Evolutionary conservation across 2,113 vertebrate genomes (phyloP).

Genomic region (Thinocorus orbignyianus): DNA sequence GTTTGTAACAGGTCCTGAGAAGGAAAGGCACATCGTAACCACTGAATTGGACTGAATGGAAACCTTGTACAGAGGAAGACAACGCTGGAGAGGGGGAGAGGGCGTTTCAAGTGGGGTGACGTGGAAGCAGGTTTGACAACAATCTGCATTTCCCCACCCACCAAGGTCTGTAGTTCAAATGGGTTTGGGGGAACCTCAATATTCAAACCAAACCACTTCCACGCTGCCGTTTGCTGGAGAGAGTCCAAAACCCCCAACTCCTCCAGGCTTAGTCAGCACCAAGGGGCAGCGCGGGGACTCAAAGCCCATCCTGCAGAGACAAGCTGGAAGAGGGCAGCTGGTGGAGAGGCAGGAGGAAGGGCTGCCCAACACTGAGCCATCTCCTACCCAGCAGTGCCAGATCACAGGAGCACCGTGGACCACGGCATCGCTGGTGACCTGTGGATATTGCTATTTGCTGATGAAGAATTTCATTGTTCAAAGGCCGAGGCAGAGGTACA

Average conservation of each 20-base stretch:
- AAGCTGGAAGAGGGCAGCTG: background rate
- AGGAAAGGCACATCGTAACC: slow-evolving; percentile 74
- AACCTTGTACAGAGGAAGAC: slow-evolving; percentile 47
- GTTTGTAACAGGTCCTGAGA: slow-evolving; percentile 71
- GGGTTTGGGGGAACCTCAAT: background rate
- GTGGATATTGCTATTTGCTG: slow-evolving; percentile 4
- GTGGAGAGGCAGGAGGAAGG: background rate
- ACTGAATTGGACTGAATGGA: slow-evolving; percentile 44
- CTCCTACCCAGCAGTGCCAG: background rate
- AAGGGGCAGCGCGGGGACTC: background rate
- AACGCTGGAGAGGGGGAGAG: background rate
- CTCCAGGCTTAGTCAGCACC: slow-evolving; percentile 42
- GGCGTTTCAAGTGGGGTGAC: slow-evolving; percentile 14
- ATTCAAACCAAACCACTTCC: slow-evolving; percentile 11
- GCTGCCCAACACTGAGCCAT: background rate
- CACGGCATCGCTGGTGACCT: background rate
- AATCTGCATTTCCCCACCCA: background rate
- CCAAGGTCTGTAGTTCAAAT: background rate
- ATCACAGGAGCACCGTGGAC: background rate
- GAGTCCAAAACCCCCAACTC: background rate
- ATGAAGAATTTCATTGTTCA: too few relatives aligned
- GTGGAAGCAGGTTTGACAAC: slow-evolving; percentile 3
- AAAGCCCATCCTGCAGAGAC: background rate
- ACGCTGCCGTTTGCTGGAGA: background rate
- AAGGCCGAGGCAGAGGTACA: background rate